phyloP scores from a whole-genome alignment of 2,797 vertebrate genomes.

The Fistularia commersonii region DNA sequence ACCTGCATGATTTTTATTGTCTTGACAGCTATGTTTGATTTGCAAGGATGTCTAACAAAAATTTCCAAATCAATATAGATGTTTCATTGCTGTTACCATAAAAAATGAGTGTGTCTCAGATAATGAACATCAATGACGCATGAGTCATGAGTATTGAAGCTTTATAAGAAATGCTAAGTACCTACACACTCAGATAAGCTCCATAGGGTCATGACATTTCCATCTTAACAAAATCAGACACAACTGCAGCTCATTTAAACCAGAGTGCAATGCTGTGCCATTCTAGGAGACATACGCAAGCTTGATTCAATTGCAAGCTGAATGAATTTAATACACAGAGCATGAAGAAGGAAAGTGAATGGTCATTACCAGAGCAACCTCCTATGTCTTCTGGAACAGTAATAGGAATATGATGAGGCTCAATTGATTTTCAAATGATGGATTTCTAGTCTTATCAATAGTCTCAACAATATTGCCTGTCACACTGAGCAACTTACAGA shows the following conservation, averaged over 20 bases:
- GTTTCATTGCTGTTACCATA: too few species aligned
- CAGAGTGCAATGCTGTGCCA: neutral
- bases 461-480: neutral
- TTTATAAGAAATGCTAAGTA: too few species aligned
- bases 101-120: too few species aligned
- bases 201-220: too few species aligned
- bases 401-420: slow-evolving; percentile 19
- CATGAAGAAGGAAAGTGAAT: slow-evolving; percentile 22
- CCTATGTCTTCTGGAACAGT: slow-evolving; percentile 20
- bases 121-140: too few species aligned
- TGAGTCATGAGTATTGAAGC: too few species aligned
- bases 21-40: too few species aligned
- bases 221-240: neutral
- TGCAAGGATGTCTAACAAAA: too few species aligned
- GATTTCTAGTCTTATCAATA: neutral
- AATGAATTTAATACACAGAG: slow-evolving; percentile 30
- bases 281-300: neutral
- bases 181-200: too few species aligned
- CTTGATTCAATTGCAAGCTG: neutral
- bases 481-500: too few species aligned
- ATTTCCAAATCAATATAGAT: too few species aligned
- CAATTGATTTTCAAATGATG: slow-evolving; percentile 3
- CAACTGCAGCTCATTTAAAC: slow-evolving; percentile 14
- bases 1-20: too few species aligned
- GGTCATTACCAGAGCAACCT: slow-evolving; percentile 9